Evolutionary conservation across 2,113 vertebrate genomes (phyloP).

Genomic region (Pangasianodon gigas): DNA sequence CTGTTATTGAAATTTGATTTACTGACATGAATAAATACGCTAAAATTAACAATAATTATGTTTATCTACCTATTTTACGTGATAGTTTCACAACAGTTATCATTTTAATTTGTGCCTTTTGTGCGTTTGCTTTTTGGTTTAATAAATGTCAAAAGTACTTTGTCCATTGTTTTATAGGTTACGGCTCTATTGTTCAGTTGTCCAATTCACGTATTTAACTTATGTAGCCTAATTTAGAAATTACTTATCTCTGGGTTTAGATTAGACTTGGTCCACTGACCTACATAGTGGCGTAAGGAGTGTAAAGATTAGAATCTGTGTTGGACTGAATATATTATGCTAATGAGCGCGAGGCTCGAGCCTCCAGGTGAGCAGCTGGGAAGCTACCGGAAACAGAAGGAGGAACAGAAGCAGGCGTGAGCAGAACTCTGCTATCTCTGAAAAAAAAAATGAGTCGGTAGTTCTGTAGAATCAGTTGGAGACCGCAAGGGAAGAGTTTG

Average conservation of each 20-base stretch:
- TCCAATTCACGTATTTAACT: neutral
- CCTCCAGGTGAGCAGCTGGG: constrained; percentile 59
- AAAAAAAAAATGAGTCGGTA: constrained; percentile 60
- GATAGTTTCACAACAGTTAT: neutral
- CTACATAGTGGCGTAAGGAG: neutral
- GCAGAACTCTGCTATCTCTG: constrained; percentile 50
- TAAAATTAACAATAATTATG: neutral
- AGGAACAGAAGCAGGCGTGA: constrained; percentile 54
- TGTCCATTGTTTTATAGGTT: neutral
- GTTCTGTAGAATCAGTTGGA: constrained; percentile 41
- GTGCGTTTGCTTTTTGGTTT: neutral
- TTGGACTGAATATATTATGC: constrained; percentile 70
- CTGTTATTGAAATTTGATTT: neutral
- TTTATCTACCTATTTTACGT: neutral
- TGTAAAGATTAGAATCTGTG: neutral
- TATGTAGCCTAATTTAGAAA: neutral
- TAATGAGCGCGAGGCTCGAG: constrained; percentile 67
- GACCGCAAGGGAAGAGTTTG: constrained; percentile 47
- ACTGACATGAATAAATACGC: neutral
- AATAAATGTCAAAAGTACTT: neutral
- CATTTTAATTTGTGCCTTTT: neutral
- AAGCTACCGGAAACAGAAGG: constrained; percentile 34
- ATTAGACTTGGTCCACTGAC: neutral
- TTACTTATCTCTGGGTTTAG: neutral
- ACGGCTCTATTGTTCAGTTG: neutral